Base-by-base conservation (phyloP, 1,140 invertebrate genomes). In the Cotesia vestalis region DNA sequence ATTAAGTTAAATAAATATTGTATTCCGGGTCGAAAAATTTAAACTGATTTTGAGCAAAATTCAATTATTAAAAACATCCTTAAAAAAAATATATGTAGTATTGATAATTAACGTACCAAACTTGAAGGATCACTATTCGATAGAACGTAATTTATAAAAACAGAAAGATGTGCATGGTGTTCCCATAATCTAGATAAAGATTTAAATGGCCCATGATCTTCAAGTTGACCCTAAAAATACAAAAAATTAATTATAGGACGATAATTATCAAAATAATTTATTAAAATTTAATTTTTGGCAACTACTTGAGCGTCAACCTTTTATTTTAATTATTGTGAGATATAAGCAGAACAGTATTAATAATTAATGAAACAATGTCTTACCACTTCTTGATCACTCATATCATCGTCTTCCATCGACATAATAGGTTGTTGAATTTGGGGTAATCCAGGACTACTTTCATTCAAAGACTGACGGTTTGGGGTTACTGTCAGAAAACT, bases 331-430 rank as follows among this genome's bases (percentile, higher is more conserved):
- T 27, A 27, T 27, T 27, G 27, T 27, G 27, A 27, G 27, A 27
- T 27, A 27, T 27, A 40, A 8, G 4, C 5, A 40, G 38, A 9
- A 40, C 38, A 40, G n/a, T 4, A 3, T 40, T 40, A 27, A 27
- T 64, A 38, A 20, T 38, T 9, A 52, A 52, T 52, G 14, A 51
- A 61, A 60, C 27, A 9, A 73, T 70, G 85, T 88, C 89, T 27
- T 81, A 93, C 92, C 78, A 91, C 88, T 88, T 95, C 93, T 79
- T 93, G 91, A 84, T 95, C 94, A 55, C 93, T 95, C 73, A 94
- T 92, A 78, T 97, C 95, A 81, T 97, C 96, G 82, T 97, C 96
- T 84, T 98, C 96, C 94, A 97, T 97, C 27, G 94, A 95, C 78
- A 97, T 95, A 62, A 98, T 97, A 40, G 92, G 90, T 78, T 91